A percentile compares a stretch with the other conserved stretches of the same genome.
Conservation (phyloP, 2,888 invertebrate genomes). For the Drosophila mulleri region DNA sequence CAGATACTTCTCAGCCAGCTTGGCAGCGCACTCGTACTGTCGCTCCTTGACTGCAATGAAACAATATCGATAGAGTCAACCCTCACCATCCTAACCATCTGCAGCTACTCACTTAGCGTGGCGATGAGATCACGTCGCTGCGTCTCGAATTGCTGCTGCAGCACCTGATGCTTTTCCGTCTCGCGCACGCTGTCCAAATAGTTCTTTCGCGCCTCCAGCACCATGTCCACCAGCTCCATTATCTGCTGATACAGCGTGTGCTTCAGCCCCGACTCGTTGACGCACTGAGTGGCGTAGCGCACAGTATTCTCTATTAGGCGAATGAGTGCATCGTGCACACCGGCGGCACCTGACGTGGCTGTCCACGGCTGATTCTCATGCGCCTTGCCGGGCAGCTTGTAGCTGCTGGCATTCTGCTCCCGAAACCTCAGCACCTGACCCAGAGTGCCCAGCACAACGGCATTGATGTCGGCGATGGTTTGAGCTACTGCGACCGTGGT, state of each 20-base stretch:
- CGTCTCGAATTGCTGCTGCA: slow-evolving; percentile 88
- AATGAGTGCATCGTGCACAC: slow-evolving; percentile 86
- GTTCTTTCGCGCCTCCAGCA: slow-evolving; percentile 90
- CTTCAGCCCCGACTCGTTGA: slow-evolving; percentile 83
- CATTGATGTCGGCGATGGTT: slow-evolving; percentile 87
- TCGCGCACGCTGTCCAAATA: slow-evolving; percentile 89
- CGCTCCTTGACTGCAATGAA: slow-evolving; percentile 88
- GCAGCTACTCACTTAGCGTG: slow-evolving; percentile 87
- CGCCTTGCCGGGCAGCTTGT: slow-evolving; percentile 84
- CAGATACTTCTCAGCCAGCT: slow-evolving; percentile 94
- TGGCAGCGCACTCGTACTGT: slow-evolving; percentile 92
- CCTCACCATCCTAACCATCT: not conserved
- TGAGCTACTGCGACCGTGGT: slow-evolving; percentile 86
- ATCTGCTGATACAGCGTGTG: slow-evolving; percentile 89
- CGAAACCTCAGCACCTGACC: slow-evolving; percentile 89
- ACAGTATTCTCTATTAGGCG: slow-evolving; percentile 84
- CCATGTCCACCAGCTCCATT: slow-evolving; percentile 89
- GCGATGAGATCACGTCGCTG: slow-evolving; percentile 89
- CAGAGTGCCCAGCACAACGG: slow-evolving; percentile 87
- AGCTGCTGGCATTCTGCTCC: slow-evolving; percentile 87
- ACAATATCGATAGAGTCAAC: not conserved
- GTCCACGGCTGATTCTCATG: slow-evolving; percentile 92
- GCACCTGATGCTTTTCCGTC: slow-evolving; percentile 86
- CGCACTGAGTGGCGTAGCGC: slow-evolving; percentile 83
- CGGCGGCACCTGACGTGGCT: slow-evolving; percentile 87